Conservation (phyloP, 2,113 vertebrate genomes). For the Hoplias malabaricus region DNA sequence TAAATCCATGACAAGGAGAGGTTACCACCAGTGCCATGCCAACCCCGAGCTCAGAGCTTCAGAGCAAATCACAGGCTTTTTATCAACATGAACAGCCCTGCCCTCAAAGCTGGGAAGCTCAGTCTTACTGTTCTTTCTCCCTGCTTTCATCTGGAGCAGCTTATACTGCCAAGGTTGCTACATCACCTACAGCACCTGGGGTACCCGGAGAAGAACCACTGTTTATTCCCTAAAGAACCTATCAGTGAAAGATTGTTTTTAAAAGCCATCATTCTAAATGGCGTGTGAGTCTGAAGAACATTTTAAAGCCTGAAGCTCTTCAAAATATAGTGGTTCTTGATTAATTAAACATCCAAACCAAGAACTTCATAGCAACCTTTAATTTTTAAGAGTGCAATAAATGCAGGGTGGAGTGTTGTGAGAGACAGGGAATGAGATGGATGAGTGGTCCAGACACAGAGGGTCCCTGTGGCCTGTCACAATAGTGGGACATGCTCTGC, state of each 20-base stretch:
- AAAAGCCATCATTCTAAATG: too few species aligned
- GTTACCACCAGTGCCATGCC: not conserved
- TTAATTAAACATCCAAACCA: not conserved
- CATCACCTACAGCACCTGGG: too few species aligned
- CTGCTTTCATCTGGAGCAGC: not conserved
- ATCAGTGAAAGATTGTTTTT: too few species aligned
- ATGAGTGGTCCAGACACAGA: not conserved
- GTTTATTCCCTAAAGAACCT: too few species aligned
- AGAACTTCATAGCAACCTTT: not conserved
- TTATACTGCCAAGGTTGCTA: not conserved
- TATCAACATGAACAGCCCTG: not conserved
- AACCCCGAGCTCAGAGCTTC: not conserved
- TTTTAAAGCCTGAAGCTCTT: too few species aligned
- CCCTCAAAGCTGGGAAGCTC: too few species aligned
- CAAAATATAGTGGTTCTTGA: too few species aligned
- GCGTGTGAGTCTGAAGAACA: too few species aligned
- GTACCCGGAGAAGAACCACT: too few species aligned
- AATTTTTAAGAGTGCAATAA: not conserved
- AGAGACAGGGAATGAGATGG: not conserved
- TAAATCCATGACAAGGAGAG: not conserved
- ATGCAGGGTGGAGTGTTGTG: not conserved
- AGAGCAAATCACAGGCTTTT: not conserved
- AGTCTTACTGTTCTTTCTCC: not conserved
- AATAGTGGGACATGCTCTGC: slow-evolving; percentile 20
- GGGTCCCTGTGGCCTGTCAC: slow-evolving; percentile 12